Evolutionary conservation across 1,140 invertebrate species (phyloP), one percentile per base, ranked within the genome.

Genomic region (Sitophilus oryzae): DNA sequence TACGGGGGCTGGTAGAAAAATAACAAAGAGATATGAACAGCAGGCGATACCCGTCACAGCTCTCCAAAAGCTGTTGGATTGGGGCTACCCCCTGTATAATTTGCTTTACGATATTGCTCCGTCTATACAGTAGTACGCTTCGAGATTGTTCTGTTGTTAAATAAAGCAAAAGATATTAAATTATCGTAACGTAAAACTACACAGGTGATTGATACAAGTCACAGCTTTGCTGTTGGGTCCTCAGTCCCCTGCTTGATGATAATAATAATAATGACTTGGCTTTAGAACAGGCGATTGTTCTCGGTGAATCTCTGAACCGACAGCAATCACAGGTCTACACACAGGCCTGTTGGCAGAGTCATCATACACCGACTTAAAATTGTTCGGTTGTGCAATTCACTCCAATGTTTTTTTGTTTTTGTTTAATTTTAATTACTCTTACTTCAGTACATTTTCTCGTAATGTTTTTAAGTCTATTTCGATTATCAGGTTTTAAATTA

Each of bases 1-100:
- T 49, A 54, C 56, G 42, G 62, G 60, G 52, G 54, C 49, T 61
- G 46, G 57, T 63, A 62, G 56, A 59, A 45, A 40, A 38, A 50
- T 41, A 47, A 50, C 47, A 38, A 46, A 45, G 37, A 30, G 35
- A 46, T n/a, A n/a, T n/a, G 36, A 43, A 56, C 46, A 64, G 64
- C 65, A 67, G 65, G 65, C 63, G 65, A 67, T 65, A 42, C 25
- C 56, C 21, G 65, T 67, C 65, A 65, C 65, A 67, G 65, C 65
- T 52, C 36, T 50, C n/a, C 10, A 18, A 45, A 35, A 20, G 65
- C 65, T 67, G 65, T 67, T 67, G 65, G 65, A 67, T 64, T 67
- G 63, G 55, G 59, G 59, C 57, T 52, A 64, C 65, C 62, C 65
- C 65, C 63, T 67, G 65, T 62, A 62, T 63, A 34, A 43, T 53